phyloP scores from a whole-genome alignment of 2,888 invertebrate genomes.

The Drosophila niveifrons region DNA sequence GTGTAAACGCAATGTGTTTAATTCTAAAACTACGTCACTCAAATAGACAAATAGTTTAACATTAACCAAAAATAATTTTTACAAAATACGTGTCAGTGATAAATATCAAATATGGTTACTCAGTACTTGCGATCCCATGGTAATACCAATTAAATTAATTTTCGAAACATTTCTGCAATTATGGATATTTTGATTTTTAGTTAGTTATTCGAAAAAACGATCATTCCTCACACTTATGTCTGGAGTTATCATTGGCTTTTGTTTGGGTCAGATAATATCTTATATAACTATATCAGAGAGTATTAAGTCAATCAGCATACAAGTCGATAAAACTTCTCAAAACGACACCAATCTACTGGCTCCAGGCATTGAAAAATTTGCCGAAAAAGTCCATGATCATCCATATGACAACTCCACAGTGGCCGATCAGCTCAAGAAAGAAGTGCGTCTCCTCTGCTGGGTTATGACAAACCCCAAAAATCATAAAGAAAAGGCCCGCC shows the following conservation, averaged over 20 bases:
- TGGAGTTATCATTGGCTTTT: slow-evolving; percentile 38
- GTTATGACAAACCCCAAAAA: slow-evolving; percentile 96
- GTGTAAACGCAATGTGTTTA: not conserved
- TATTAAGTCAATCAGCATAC: not conserved
- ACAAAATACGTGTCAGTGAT: not conserved
- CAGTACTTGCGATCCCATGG: not conserved
- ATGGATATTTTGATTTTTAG: slow-evolving; percentile 13
- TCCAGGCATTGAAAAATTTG: not conserved
- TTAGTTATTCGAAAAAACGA: slow-evolving; percentile 5
- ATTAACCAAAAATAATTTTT: not conserved
- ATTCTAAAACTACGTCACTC: not conserved
- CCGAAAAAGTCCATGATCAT: slow-evolving; percentile 10
- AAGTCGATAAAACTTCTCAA: not conserved
- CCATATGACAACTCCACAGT: slow-evolving; percentile 81
- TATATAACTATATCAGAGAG: slow-evolving; percentile 29
- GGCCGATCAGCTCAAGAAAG: slow-evolving; percentile 89
- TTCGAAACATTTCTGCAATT: not conserved
- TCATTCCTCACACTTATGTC: slow-evolving; percentile 14
- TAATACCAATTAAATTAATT: not conserved
- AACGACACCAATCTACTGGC: not conserved
- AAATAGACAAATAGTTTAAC: not conserved
- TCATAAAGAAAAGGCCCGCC: slow-evolving; percentile 93
- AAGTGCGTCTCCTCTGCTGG: slow-evolving; percentile 96
- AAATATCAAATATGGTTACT: not conserved
- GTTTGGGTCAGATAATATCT: slow-evolving; percentile 39